Conservation (phyloP, 2,797 vertebrate genomes). For the Rhodeus uyekii region DNA sequence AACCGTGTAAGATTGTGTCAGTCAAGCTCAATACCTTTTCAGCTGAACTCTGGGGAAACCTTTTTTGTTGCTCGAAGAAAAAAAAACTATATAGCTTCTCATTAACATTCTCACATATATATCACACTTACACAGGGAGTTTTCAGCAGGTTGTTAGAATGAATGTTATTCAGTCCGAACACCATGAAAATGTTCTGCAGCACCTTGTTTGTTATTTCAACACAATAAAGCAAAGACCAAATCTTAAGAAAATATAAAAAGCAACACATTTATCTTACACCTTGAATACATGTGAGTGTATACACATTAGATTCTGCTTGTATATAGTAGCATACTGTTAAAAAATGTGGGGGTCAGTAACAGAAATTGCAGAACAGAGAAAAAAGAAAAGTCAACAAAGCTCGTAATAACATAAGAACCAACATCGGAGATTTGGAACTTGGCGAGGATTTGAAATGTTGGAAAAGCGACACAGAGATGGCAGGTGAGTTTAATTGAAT, state of each 20-base stretch:
- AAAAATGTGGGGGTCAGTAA: no score
- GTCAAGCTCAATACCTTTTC: constrained; percentile 66
- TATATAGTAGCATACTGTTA: background rate
- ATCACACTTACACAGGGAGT: background rate
- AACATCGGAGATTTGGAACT: no score
- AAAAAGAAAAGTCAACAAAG: no score
- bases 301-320: background rate
- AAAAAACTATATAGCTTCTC: background rate
- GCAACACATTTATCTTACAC: background rate
- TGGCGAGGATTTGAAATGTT: no score
- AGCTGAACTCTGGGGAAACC: constrained; percentile 53
- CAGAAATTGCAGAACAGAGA: no score
- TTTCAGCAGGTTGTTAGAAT: background rate
- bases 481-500: no score
- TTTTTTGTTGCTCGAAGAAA: constrained; percentile 16
- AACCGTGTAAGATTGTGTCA: constrained; percentile 61
- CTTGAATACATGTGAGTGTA: background rate
- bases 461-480: no score
- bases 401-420: no score
- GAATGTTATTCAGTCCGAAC: background rate
- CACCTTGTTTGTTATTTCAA: background rate
- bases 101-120: background rate
- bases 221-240: background rate
- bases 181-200: background rate
- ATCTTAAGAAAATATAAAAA: background rate